Evolutionary conservation across 2,113 vertebrate genomes (phyloP), one percentile per base, ranked within the genome.

Genomic region (Stomatorhinus ivindoensis): DNA sequence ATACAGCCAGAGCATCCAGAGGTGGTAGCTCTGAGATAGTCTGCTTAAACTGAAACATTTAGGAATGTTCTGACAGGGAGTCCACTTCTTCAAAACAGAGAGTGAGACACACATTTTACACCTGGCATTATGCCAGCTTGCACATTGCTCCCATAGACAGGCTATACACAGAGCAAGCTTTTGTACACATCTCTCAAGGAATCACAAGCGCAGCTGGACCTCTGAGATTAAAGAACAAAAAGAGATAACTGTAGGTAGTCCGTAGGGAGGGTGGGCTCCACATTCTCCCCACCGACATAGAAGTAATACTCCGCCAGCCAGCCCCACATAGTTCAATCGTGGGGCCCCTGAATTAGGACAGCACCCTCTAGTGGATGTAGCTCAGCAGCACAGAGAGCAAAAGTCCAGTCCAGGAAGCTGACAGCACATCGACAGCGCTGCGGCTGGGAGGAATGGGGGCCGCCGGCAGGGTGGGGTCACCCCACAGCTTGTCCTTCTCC

Each of bases 401-500:
- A 85, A 91, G 91, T 73, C 88, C 61, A 47, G 84, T 76, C 89
- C 89, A 91, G 35, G 48, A 21, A 17, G 48, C 50, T 76, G 88
- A 82, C 44, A 17, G 47, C 42, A 84, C 21, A 42, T 46, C 47
- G 39, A 42, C 55, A 24, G 88, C 76, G 58, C 88, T 87, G 55
- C 46, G 44, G 88, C 89, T 90, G 42, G 90, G 82, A 5, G 82
- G 89, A 44, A 92, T 88, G 65, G 90, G 90, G 19, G 90, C 89
- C 3, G 92, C 89, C 0, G 91, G 89, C 8, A 90, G 87, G 24
- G 90, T 93, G 11, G 93, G 91, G 89, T 93, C 92, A 3, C 91
- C 88, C 93, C 92, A 93, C 89, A 93, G 90, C 83, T 89, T 89
- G 86, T 92, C 91, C 83, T 91, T 90, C 89, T 93, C 92, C 2